Base-by-base conservation (phyloP, 2,797 vertebrate genomes). In the Selene dorsalis region DNA sequence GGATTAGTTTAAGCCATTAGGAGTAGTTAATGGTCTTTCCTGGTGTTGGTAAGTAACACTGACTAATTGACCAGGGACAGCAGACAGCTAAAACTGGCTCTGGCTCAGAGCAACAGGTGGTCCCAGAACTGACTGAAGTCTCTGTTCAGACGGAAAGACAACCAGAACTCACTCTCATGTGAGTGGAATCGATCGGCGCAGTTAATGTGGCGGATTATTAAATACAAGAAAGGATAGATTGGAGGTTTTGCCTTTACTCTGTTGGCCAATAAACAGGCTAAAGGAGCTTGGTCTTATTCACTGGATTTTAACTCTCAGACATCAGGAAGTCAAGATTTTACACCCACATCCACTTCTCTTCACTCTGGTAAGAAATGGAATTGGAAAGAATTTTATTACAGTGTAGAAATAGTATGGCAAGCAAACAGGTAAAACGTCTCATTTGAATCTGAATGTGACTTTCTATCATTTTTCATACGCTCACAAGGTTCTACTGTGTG, bases 21-120 rank as follows among this genome's bases (percentile, higher is more conserved):
- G 84, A 90, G 84, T 89, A 85, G 90, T 93, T 93, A 94, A 94
- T 93, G 89, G 90, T 91, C 87, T 94, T 94, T 92, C 61, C 79
- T 73, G 45, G 84, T 90, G 90, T 91, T 89, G 80, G 86, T 94
- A 91, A 93, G 91, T 87, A 89, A 86, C 79, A 77, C 83, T 82
- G 84, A 92, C 82, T 85, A 89, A 86, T 79, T 89, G 85, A 77
- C 53, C 61, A 65, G 79, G 28, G 66, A 57, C 73, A 45, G 67
- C 56, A 87, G 73, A 77, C 77, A 50, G 72, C 69, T 77, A 73
- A 84, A 80, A 75, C 43, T 9, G 56, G 58, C 66, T 76, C 43
- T 9, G 56, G 58, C 66, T 76, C 66, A 38, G 32, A 66, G 53
- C 70, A 43, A 73, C 77, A 78, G 60, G 85, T 72, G 73, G 58